Percentiles rank a stretch among this genome's conserved stretches.
phyloP scores from a whole-genome alignment of 2,888 invertebrate species.

The Oligia fasciuncula region DNA sequence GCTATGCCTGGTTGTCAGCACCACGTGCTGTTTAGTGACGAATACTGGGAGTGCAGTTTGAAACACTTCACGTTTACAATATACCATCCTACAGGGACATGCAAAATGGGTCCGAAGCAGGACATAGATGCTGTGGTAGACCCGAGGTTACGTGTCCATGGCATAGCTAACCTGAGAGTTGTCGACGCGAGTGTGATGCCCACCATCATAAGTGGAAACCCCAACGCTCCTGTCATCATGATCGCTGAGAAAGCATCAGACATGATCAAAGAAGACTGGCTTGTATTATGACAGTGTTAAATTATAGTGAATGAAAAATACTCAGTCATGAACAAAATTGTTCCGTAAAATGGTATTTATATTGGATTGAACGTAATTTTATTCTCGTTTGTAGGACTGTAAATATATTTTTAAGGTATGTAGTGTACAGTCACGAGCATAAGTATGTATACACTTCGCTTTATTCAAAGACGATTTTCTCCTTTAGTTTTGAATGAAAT shows the following conservation, averaged over 20 bases:
- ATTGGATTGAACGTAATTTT: constrained; percentile 50
- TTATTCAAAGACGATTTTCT: no score
- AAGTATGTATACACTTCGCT: no score
- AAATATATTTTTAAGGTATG: constrained; percentile 58
- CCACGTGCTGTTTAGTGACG: constrained; percentile 93
- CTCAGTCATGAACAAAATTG: constrained; percentile 61
- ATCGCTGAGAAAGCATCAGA: constrained; percentile 97
- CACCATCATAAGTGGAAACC: constrained; percentile 96
- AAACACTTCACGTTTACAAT: constrained; percentile 95
- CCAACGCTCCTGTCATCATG: constrained; percentile 97
- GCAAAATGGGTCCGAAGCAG: constrained; percentile 95
- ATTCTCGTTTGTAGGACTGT: constrained; percentile 54
- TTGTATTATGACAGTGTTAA: constrained; percentile 86
- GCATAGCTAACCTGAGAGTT: constrained; percentile 93
- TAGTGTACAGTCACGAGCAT: no score
- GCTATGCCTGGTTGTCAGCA: constrained; percentile 95
- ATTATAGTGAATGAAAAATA: constrained; percentile 53
- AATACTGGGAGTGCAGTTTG: constrained; percentile 96
- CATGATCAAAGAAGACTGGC: constrained; percentile 97
- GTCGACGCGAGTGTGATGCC: constrained; percentile 97
- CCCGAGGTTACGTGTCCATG: constrained; percentile 93
- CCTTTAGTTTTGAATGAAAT: no score
- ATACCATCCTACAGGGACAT: constrained; percentile 96
- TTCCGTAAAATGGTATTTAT: constrained; percentile 53
- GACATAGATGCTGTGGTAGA: constrained; percentile 95